Evolutionary conservation across 1,140 invertebrate genomes (phyloP).

Genomic region (Chlorops oryzae): DNA sequence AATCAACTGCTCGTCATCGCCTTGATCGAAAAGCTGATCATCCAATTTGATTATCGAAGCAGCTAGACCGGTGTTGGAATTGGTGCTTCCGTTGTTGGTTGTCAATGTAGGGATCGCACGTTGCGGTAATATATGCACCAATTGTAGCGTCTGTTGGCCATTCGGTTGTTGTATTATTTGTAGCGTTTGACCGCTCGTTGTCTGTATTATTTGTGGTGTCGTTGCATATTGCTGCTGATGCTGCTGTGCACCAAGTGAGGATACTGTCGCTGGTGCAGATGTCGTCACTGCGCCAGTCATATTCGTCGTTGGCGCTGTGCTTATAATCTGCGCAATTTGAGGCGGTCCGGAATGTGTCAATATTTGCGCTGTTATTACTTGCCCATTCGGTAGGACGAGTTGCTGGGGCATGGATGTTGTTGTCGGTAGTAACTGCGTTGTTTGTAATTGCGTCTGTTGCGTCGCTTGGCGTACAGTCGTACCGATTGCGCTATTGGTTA

Average conservation of each 20-base stretch:
- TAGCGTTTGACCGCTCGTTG: conserved; percentile 36
- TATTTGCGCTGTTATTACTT: conserved; percentile 42
- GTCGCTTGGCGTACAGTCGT: conserved; percentile 1
- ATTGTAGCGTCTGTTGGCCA: conserved; percentile 39
- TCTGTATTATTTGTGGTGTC: conserved; percentile 38
- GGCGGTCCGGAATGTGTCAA: conserved; percentile 18
- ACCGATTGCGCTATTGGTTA: conserved; percentile 25
- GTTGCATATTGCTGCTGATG: no score
- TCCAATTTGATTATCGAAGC: no score
- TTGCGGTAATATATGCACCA: conserved; percentile 36
- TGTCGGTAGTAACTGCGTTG: conserved; percentile 21
- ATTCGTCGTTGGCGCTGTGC: conserved; percentile 20
- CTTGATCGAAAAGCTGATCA: conserved; percentile 33
- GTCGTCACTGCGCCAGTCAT: conserved; percentile 11
- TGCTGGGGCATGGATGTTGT: conserved; percentile 33
- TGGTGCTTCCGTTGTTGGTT: conserved; percentile 13
- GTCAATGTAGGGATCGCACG: conserved; percentile 22
- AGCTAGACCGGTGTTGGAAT: no score
- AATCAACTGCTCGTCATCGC: conserved; percentile 12
- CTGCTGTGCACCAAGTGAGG: conserved; percentile 20
- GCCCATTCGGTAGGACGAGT: conserved; percentile 43
- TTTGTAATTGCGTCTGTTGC: conserved; percentile 6
- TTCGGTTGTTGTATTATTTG: conserved; percentile 44
- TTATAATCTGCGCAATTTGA: conserved; percentile 32
- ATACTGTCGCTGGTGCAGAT: conserved; percentile 8